Conservation (phyloP, 2,797 vertebrate species). For the Pitangus sulphuratus region DNA sequence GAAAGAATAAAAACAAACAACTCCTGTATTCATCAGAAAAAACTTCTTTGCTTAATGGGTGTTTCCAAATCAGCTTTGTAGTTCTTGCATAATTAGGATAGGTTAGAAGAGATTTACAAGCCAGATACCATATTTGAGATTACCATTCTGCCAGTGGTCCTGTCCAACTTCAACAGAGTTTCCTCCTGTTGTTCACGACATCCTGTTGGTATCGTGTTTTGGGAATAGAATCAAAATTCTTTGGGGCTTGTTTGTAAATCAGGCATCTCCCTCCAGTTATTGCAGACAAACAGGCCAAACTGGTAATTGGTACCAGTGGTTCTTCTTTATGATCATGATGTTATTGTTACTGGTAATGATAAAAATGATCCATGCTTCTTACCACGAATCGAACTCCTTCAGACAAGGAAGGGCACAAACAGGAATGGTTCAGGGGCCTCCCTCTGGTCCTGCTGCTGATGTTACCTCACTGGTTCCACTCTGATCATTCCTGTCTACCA, state of each 20-base stretch:
- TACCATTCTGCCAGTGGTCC: not conserved
- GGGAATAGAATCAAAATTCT: not conserved
- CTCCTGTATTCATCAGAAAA: not conserved
- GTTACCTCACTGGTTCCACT: not conserved
- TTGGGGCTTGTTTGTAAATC: not conserved
- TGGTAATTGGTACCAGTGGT: not conserved
- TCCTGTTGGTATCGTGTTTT: not conserved
- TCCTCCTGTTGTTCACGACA: slow-evolving; percentile 22
- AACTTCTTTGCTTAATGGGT: not conserved
- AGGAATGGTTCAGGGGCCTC: not conserved
- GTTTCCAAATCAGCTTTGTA: not conserved
- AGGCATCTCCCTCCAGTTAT: not conserved
- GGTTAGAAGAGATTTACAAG: not conserved
- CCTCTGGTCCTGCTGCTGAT: not conserved
- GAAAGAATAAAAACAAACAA: not conserved
- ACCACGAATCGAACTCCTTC: not conserved
- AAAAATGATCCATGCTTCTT: not conserved
- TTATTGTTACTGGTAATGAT: not conserved
- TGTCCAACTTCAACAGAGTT: not conserved
- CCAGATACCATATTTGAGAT: not conserved
- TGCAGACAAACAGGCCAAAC: not conserved
- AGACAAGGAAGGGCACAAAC: not conserved
- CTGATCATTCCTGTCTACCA: not conserved
- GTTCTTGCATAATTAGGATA: not conserved
- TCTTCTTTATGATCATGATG: not conserved